These are phyloP conservation scores for Cyprinodon brontotheroides DNA, from an alignment of 2,113 vertebrate genomes.

Conservation along the genomic window DNA sequence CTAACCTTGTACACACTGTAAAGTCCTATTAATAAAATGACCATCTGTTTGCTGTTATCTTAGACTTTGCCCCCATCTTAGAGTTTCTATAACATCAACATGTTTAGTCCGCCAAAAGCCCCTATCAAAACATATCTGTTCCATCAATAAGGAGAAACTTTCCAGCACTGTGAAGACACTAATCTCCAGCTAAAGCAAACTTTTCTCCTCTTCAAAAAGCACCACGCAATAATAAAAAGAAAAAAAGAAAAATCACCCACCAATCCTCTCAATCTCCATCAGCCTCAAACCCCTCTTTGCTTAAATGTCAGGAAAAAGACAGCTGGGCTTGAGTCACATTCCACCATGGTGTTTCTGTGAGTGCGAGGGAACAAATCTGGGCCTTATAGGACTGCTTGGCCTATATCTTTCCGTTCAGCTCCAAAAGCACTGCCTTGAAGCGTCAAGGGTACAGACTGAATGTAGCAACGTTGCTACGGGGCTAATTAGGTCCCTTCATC, in stretches of 20 bases:
- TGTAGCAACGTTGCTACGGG: conserved; percentile 43
- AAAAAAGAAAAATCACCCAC: conserved; percentile 16
- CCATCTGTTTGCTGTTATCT: conserved; percentile 38
- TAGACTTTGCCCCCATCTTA: conserved; percentile 8
- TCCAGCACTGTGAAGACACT: conserved; percentile 11
- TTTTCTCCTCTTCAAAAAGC: background rate
- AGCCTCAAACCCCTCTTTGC: conserved; percentile 9
- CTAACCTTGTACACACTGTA: background rate
- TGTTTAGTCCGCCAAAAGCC: conserved; percentile 23
- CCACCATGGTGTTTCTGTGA: conserved; percentile 41
- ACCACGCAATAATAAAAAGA: conserved; percentile 2
- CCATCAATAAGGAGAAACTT: conserved; percentile 26
- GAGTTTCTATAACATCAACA: conserved; percentile 29
- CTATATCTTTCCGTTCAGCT: conserved; percentile 49
- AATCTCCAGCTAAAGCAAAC: conserved; percentile 9
- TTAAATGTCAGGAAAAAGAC: conserved; percentile 46
- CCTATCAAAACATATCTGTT: conserved; percentile 34
- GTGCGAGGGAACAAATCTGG: conserved; percentile 39
- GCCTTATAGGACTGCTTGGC: conserved; percentile 45
- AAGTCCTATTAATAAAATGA: conserved; percentile 18
- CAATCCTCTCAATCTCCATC: conserved; percentile 26
- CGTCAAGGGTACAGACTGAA: conserved; percentile 47
- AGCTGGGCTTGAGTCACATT: conserved; percentile 48
- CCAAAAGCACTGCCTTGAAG: conserved; percentile 53
- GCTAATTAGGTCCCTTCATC: conserved; percentile 64